Base-by-base conservation (phyloP, 2,113 vertebrate species). In the Tragelaphus strepsiceros region DNA sequence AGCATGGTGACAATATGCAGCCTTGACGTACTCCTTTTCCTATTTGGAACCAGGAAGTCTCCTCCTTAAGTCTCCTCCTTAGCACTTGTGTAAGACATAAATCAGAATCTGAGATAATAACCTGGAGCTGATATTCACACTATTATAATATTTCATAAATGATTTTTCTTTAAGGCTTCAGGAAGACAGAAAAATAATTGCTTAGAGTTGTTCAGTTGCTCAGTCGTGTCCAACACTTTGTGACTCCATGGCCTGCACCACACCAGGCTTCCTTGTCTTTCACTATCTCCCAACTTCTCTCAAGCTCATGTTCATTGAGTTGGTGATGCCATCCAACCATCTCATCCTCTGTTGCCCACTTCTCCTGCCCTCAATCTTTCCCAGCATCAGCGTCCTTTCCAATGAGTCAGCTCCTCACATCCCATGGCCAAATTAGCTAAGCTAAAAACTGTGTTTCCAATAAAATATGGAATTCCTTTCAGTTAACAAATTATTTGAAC, bases 171-270 rank as follows among this genome's bases (percentile, higher is more conserved):
- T 46, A 39, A 87, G 49, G 2, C 2, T 90, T 80, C 80, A 24
- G 35, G 30, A 77, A 93, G 46, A 59, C 24, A 61, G 16, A 78
- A 87, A 96, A 71, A 9, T 92, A 88, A 56, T n/a, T 90, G 22
- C 26, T 7, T 91, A 54, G 53, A 30, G 58, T 71, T 39, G 21
- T 77, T 43, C 35, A 77, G 35, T 43, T 43, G 35, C 11, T 43
- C 35, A 43, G 71, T 77, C 6, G 1, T 43, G 71, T 43, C 35
- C 35, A 77, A 43, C 35, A 43, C 35, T 77, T 24, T 43, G 67
- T 71, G 71, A 24, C 22, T 43, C 6, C 35, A 14, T 43, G 35
- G 71, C 22, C 35, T 77, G 35, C 21, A 77, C 22, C 35, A 77
- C 22, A 43, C 71, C 35, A 77, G 35, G 10, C 35, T 43, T 77